Percentiles rank a stretch among this genome's conserved stretches.
These are phyloP conservation scores for Camponotus pennsylvanicus DNA, from an alignment of 1,140 invertebrate genomes.

Conservation along the genomic window DNA sequence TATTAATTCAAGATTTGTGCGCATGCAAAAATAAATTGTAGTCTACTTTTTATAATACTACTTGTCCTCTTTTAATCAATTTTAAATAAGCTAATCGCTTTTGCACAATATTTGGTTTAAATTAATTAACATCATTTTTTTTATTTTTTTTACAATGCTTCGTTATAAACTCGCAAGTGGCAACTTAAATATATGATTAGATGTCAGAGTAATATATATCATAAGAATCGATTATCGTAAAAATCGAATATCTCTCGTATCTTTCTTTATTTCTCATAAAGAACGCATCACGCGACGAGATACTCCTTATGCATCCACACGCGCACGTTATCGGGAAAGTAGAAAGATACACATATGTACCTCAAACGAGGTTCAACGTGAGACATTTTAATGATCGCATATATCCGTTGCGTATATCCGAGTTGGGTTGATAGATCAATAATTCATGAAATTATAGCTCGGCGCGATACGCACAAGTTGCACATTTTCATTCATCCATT, in stretches of 20 bases:
- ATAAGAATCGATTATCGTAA: background rate
- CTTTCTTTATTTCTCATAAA: slow-evolving; percentile 12
- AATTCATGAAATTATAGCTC: slow-evolving; percentile 12
- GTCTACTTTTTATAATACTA: background rate
- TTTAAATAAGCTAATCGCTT: background rate
- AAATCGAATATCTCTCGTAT: background rate
- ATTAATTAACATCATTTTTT: background rate
- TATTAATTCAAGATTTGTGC: background rate
- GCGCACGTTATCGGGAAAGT: slow-evolving; percentile 26
- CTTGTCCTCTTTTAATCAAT: background rate
- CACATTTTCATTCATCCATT: background rate
- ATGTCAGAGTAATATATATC: slow-evolving; percentile 4
- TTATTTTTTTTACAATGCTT: background rate
- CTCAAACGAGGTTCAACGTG: background rate
- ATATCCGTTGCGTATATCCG: background rate
- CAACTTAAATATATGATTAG: background rate
- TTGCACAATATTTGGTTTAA: background rate
- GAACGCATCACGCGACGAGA: slow-evolving; percentile 11
- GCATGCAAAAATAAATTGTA: no score
- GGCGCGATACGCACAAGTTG: no score
- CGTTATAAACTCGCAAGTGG: background rate
- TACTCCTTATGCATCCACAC: slow-evolving; percentile 11
- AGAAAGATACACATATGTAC: background rate
- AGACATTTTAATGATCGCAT: slow-evolving; percentile 34
- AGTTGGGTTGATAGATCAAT: background rate